Base-by-base conservation (phyloP, 2,888 invertebrate species). In the Sphaerolaimus hirsutus region DNA sequence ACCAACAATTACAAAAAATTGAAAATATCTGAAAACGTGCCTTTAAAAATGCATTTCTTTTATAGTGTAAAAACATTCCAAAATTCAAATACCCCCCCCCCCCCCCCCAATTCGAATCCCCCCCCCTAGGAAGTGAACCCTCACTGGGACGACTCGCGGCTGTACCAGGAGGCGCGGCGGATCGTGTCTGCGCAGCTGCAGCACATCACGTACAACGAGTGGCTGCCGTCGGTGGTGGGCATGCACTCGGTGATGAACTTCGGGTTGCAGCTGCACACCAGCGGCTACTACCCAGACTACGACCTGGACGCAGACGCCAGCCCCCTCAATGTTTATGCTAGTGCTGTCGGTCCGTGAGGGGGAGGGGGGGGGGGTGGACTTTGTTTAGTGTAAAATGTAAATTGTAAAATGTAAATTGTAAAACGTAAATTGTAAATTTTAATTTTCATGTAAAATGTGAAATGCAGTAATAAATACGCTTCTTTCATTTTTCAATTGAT, bases 311-410 rank as follows among this genome's bases (percentile, higher is more conserved):
- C 78, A 1, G 75, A 86, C 62, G 75, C 82, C 0, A 72, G 75
- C 10, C 71, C 82, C 45, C 77, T 81, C 17, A 86, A 86, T 65
- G 76, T 75, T 59, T 87, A 86, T 66, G 78, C 84, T 0, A 14
- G 29, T 2, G 5, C 43, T 5, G 43, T 29, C 29, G 43, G 43
- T 5, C 10, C 14, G 40, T n/a, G n/a, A n/a, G n/a, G n/a, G n/a
- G n/a, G n/a, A n/a, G n/a, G n/a, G n/a, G n/a, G n/a, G n/a, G n/a
- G n/a, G n/a, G n/a, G n/a, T n/a, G n/a, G n/a, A n/a, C n/a, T n/a
- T n/a, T n/a, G n/a, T n/a, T n/a, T n/a, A n/a, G n/a, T n/a, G n/a
- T n/a, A n/a, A n/a, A n/a, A n/a, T n/a, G n/a, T n/a, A n/a, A n/a
- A n/a, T n/a, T n/a, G n/a, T n/a, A n/a, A n/a, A n/a, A n/a, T n/a